These are phyloP conservation scores for Erinaceus europaeus DNA, from an alignment of 2,113 vertebrate species.

Conservation along the genomic window DNA sequence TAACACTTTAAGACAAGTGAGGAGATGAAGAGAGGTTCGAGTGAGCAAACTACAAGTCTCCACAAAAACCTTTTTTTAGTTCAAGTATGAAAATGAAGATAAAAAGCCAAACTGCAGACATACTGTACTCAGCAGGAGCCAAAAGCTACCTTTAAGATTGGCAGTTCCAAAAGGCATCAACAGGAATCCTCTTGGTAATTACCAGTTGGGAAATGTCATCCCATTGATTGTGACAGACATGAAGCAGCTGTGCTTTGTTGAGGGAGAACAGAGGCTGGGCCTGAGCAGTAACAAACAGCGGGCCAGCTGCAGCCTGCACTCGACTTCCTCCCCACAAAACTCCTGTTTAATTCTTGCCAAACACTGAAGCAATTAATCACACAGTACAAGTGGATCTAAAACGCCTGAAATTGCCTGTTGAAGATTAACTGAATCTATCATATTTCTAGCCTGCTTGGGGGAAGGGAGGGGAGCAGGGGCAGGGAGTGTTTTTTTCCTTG, in stretches of 20 bases:
- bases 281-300: constrained; percentile 69
- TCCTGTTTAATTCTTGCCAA: constrained; percentile 79
- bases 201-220: constrained; percentile 81
- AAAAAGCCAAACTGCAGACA: constrained; percentile 78
- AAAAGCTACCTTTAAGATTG: constrained; percentile 75
- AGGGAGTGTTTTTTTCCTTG: constrained; percentile 46
- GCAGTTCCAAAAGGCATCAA: constrained; percentile 80
- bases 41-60: constrained; percentile 68
- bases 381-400: constrained; percentile 80
- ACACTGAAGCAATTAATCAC: constrained; percentile 83
- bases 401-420: constrained; percentile 75
- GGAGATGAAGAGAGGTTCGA: constrained; percentile 34
- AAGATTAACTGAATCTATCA: constrained; percentile 79
- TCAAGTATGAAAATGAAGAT: constrained; percentile 77
- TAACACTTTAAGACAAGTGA: constrained; percentile 51
- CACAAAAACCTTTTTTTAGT: constrained; percentile 77
- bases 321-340: constrained; percentile 76
- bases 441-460: constrained; percentile 72
- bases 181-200: constrained; percentile 80
- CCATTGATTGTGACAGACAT: constrained; percentile 77
- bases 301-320: constrained; percentile 82
- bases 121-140: constrained; percentile 69
- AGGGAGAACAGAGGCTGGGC: constrained; percentile 60
- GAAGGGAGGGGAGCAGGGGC: background rate
- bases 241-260: constrained; percentile 80